These are phyloP conservation scores for Adoxophyes honmai DNA, from an alignment of 1,140 invertebrate species.

Conservation along the genomic window DNA sequence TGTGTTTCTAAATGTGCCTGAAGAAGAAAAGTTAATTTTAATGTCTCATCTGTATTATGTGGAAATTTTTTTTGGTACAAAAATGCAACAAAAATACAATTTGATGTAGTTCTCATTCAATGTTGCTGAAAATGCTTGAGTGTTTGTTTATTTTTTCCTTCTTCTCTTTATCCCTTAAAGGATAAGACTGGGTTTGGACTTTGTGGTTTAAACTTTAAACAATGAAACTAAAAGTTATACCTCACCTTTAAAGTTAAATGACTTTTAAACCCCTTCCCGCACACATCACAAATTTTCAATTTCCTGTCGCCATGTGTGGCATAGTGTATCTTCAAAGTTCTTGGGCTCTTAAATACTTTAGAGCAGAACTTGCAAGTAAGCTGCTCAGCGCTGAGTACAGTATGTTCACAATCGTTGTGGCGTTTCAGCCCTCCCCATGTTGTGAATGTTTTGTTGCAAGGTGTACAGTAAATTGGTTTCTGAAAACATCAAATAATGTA, in stretches of 20 bases:
- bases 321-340: slow-evolving; percentile 49
- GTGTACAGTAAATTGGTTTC: slow-evolving; percentile 42
- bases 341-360: slow-evolving; percentile 49
- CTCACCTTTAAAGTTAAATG: slow-evolving; percentile 48
- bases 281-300: slow-evolving; percentile 58
- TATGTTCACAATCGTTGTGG: slow-evolving; percentile 53
- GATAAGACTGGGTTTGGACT: too few relatives aligned
- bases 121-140: too few relatives aligned
- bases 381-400: slow-evolving; percentile 33
- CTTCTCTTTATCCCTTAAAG: too few relatives aligned
- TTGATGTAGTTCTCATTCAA: too few relatives aligned
- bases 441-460: slow-evolving; percentile 59
- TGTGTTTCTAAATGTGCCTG: slow-evolving; percentile 67
- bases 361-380: slow-evolving; percentile 55
- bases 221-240: slow-evolving; percentile 10
- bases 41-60: too few relatives aligned
- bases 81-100: too few relatives aligned
- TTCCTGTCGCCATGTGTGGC: slow-evolving; percentile 47
- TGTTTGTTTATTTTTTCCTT: too few relatives aligned
- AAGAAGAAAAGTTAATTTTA: slow-evolving; percentile 28
- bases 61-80: too few relatives aligned
- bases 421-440: slow-evolving; percentile 52
- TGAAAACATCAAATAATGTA: too few relatives aligned
- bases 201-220: too few relatives aligned
- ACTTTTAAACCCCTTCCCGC: slow-evolving; percentile 55